These are phyloP conservation scores for Caenorhabditis drosophilae DNA, from an alignment of 2,888 invertebrate genomes.

Conservation along the genomic window DNA sequence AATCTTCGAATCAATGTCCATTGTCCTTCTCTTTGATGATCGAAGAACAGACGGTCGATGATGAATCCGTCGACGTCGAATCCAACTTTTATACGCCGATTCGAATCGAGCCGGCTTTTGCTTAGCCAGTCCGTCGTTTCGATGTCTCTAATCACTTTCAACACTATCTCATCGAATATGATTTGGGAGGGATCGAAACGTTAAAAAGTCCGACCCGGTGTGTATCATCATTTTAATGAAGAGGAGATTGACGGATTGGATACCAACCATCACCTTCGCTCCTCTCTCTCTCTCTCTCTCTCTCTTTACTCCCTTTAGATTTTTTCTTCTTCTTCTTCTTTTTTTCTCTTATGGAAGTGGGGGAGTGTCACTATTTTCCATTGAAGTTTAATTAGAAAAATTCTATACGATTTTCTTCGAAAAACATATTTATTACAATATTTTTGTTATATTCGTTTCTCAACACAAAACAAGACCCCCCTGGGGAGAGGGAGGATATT, in stretches of 20 bases:
- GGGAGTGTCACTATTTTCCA: too few relatives aligned
- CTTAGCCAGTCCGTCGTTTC: neutral
- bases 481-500: too few relatives aligned
- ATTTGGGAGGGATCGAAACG: neutral
- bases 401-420: too few relatives aligned
- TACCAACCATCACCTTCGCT: too few relatives aligned
- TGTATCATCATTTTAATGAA: neutral
- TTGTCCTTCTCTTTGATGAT: too few relatives aligned
- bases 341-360: too few relatives aligned
- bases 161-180: neutral
- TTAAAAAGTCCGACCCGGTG: constrained; percentile 10
- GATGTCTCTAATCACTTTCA: neutral
- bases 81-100: neutral
- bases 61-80: neutral
- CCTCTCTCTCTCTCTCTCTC: too few relatives aligned
- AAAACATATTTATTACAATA: too few relatives aligned
- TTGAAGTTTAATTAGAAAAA: too few relatives aligned
- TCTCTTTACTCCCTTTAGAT: too few relatives aligned
- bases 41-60: neutral
- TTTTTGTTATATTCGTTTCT: too few relatives aligned
- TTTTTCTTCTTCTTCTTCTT: neutral
- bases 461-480: too few relatives aligned
- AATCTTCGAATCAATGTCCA: constrained; percentile 61
- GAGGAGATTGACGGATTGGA: constrained; percentile 5
- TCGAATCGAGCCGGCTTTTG: neutral